These are phyloP conservation scores for Philotrypesis tridentata DNA, from an alignment of 1,140 invertebrate species.

Conservation along the genomic window DNA sequence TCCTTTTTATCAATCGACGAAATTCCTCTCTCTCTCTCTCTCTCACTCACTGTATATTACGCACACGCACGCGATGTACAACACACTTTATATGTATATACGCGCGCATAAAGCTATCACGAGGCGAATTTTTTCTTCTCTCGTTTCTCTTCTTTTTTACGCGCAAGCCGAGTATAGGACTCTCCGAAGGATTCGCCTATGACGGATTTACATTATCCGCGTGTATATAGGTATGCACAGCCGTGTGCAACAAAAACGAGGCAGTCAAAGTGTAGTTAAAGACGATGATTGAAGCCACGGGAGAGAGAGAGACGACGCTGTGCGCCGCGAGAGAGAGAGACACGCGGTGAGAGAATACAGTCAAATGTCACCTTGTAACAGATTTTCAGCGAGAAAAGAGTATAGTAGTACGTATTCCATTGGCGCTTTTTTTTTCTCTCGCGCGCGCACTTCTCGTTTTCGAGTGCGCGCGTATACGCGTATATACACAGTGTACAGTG, in stretches of 20 bases:
- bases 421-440: background rate
- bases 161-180: no score
- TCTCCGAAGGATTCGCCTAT: conserved; percentile 1
- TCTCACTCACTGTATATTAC: background rate
- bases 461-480: no score
- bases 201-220: background rate
- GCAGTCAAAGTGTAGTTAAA: conserved; percentile 35
- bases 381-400: conserved; percentile 48
- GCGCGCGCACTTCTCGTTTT: conserved; percentile 20
- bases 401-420: conserved; percentile 16
- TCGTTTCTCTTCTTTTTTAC: no score
- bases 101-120: no score
- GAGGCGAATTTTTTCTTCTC: no score
- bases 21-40: background rate
- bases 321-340: background rate
- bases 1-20: background rate
- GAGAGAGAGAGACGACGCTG: background rate
- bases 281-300: conserved; percentile 27
- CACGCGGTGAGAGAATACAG: conserved; percentile 34
- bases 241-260: conserved; percentile 25
- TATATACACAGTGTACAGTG: no score
- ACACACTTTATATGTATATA: no score
- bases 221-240: no score
- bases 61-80: background rate
- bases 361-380: conserved; percentile 52